phyloP scores from a whole-genome alignment of 2,113 vertebrate genomes.

The Bufo bufo region DNA sequence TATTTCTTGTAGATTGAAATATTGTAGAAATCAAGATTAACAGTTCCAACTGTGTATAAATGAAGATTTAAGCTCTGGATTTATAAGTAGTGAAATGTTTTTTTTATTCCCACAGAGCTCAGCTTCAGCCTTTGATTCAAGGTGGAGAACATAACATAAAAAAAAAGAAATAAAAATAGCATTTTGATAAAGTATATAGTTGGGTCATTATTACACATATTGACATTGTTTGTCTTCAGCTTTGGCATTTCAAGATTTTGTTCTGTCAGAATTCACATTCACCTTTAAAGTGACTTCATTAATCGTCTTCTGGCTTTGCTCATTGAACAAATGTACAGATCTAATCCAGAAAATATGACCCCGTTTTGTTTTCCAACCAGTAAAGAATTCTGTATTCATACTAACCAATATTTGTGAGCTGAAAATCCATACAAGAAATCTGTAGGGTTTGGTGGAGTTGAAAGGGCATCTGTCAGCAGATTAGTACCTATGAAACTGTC shows the following conservation, averaged over 20 bases:
- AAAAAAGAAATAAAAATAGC: conserved; percentile 43
- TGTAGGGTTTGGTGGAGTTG: too few species aligned
- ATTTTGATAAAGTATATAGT: conserved; percentile 46
- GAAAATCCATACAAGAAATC: neutral
- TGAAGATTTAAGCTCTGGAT: conserved; percentile 24
- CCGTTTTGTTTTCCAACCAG: conserved; percentile 11
- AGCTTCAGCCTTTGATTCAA: conserved; percentile 19
- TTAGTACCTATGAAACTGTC: too few species aligned
- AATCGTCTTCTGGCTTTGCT: conserved; percentile 35
- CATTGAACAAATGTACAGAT: conserved; percentile 44
- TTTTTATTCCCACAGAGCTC: conserved; percentile 25
- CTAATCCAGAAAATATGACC: conserved; percentile 32
- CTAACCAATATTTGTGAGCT: conserved; percentile 5
- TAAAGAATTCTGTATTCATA: neutral
- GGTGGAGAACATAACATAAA: conserved; percentile 17
- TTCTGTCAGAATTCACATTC: conserved; percentile 55
- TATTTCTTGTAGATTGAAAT: conserved; percentile 3
- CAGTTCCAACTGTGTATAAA: neutral
- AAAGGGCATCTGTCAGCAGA: too few species aligned
- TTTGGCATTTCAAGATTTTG: conserved; percentile 52
- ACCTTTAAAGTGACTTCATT: conserved; percentile 56
- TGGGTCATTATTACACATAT: conserved; percentile 49
- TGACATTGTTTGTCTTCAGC: conserved; percentile 53
- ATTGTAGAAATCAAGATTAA: conserved; percentile 20
- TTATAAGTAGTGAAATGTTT: conserved; percentile 24